phyloP scores from a whole-genome alignment of 2,797 vertebrate species.

The Myiotriccus ornatus region DNA sequence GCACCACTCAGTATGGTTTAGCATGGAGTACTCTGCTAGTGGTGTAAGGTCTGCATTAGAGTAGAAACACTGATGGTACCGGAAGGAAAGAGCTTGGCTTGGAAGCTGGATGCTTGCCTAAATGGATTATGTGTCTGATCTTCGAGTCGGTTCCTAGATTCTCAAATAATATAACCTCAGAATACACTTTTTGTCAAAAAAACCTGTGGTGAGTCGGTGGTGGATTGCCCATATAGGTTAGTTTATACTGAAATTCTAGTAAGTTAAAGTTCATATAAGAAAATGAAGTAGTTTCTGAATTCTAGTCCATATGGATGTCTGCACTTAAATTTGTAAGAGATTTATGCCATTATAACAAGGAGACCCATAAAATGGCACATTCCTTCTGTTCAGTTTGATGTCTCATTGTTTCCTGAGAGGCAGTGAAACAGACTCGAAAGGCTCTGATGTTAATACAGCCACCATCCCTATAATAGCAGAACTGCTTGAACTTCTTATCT shows the following conservation, averaged over 20 bases:
- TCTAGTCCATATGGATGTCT: neutral
- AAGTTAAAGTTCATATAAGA: neutral
- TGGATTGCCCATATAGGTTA: neutral
- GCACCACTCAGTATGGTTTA: neutral
- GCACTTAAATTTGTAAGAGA: neutral
- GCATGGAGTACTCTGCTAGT: neutral
- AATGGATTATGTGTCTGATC: neutral
- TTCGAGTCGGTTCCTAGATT: neutral
- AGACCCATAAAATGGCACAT: neutral
- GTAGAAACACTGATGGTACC: neutral
- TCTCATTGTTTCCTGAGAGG: neutral
- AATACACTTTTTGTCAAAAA: neutral
- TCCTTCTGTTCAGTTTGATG: neutral
- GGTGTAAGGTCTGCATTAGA: neutral
- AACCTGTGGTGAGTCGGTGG: too few species aligned
- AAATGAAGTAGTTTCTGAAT: neutral
- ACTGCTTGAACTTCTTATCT: neutral
- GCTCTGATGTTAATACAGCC: neutral
- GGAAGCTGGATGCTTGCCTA: neutral
- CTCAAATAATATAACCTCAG: neutral
- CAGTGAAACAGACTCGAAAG: neutral
- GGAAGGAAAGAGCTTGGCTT: neutral
- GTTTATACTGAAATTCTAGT: neutral
- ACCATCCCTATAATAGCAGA: neutral
- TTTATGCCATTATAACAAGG: neutral